Evolutionary conservation across 2,113 vertebrate species (phyloP).

Genomic region (Typhlomys cinereus): DNA sequence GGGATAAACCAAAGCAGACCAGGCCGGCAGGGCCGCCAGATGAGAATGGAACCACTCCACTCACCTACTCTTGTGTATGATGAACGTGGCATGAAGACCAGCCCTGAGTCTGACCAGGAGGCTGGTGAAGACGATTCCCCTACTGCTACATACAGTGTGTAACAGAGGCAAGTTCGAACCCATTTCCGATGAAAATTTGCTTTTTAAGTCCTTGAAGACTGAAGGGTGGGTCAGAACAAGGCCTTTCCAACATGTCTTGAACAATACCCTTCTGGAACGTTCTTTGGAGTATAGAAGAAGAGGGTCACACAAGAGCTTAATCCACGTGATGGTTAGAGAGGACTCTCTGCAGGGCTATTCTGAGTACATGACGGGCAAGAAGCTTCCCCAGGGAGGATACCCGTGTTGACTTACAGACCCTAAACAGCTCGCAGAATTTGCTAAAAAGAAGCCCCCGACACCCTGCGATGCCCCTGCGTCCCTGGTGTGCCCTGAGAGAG

Average conservation of each 20-base stretch:
- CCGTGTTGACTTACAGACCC: not conserved
- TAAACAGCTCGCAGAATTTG: not conserved
- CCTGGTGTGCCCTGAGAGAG: constrained; percentile 94
- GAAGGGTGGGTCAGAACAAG: not conserved
- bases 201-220: constrained; percentile 31
- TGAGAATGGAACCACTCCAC: fast-evolving
- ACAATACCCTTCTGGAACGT: not conserved
- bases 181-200: not conserved
- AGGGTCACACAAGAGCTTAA: not conserved
- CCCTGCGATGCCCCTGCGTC: constrained; percentile 87
- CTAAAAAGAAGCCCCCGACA: constrained; percentile 91
- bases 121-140: not conserved
- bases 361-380: not conserved
- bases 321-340: not conserved
- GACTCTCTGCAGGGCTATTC: not conserved
- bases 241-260: constrained; percentile 29
- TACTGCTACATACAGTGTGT: constrained; percentile 66
- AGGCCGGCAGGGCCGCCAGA: not conserved
- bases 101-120: not conserved
- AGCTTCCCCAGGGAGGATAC: not conserved
- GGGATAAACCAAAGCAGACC: not conserved
- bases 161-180: constrained; percentile 52
- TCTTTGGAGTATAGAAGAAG: not conserved
- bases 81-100: fast-evolving
- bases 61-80: fast-evolving